Evolutionary conservation across 2,113 vertebrate species (phyloP).

Genomic region (Microtus ochrogaster): DNA sequence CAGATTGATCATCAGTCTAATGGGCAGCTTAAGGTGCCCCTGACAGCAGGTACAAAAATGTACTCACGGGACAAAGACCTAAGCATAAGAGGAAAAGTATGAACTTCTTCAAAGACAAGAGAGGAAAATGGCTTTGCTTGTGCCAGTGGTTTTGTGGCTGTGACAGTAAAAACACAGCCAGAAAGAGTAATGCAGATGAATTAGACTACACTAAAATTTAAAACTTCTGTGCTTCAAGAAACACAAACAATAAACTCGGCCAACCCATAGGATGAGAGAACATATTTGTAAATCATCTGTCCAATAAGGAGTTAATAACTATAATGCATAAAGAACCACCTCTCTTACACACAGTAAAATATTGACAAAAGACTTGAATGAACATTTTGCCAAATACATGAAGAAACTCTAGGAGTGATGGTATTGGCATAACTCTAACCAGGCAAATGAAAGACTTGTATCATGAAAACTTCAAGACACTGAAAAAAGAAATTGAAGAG

Average conservation of each 20-base stretch:
- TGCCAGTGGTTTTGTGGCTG: not conserved
- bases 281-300: not conserved
- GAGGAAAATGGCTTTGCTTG: not conserved
- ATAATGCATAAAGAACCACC: not conserved
- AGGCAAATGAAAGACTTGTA: not conserved
- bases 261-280: not conserved
- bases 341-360: not conserved
- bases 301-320: not conserved
- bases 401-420: not conserved
- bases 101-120: not conserved
- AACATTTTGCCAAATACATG: not conserved
- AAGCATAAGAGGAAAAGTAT: constrained; percentile 6
- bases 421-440: not conserved
- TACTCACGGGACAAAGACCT: not conserved
- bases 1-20: not conserved
- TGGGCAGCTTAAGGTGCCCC: not conserved
- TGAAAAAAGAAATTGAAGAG: not conserved
- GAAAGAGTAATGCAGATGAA: not conserved
- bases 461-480: not conserved
- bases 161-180: not conserved
- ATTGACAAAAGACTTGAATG: not conserved
- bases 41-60: not conserved
- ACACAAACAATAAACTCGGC: not conserved
- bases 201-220: not conserved
- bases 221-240: not conserved